Conservation (phyloP, 2,888 invertebrate species). For the Tanypteryx hageni region DNA sequence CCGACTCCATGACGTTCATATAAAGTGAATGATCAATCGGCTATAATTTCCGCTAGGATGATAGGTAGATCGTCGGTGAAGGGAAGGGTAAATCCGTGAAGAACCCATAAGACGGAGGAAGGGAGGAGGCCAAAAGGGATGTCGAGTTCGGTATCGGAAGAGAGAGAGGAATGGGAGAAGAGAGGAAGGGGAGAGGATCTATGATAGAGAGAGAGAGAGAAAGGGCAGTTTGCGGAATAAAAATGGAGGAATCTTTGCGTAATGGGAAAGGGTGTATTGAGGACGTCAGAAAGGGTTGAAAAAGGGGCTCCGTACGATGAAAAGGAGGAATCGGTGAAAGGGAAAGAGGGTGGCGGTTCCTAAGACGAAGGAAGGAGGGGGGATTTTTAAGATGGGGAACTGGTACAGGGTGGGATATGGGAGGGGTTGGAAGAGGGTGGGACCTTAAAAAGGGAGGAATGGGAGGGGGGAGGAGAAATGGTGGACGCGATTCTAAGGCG, state of each 20-base stretch:
- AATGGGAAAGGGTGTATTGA: conserved; percentile 7
- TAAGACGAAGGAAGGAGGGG: conserved; percentile 13
- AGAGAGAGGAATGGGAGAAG: not conserved
- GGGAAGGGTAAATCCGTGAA: conserved; percentile 31
- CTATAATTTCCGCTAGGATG: conserved; percentile 25
- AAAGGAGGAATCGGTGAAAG: conserved; percentile 25
- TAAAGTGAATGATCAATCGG: conserved; percentile 49
- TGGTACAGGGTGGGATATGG: not conserved
- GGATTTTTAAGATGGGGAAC: not conserved
- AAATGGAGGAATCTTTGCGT: conserved; percentile 55
- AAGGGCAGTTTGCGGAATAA: conserved; percentile 49
- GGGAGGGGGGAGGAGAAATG: not conserved
- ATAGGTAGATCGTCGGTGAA: not conserved
- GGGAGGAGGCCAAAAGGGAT: not conserved
- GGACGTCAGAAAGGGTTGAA: not conserved
- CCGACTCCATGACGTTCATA: not conserved
- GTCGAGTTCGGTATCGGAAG: not conserved
- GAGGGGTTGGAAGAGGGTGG: not conserved
- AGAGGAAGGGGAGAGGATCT: not conserved
- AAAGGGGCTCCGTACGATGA: not conserved
- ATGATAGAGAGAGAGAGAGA: not conserved
- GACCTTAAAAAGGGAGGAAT: not conserved
- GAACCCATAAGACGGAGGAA: not conserved
- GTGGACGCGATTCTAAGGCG: not conserved
- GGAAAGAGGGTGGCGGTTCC: conserved; percentile 19